Evolutionary conservation across 2,888 invertebrate genomes (phyloP), one percentile per base, ranked within the genome.

Genomic region (Resseliella maxima): DNA sequence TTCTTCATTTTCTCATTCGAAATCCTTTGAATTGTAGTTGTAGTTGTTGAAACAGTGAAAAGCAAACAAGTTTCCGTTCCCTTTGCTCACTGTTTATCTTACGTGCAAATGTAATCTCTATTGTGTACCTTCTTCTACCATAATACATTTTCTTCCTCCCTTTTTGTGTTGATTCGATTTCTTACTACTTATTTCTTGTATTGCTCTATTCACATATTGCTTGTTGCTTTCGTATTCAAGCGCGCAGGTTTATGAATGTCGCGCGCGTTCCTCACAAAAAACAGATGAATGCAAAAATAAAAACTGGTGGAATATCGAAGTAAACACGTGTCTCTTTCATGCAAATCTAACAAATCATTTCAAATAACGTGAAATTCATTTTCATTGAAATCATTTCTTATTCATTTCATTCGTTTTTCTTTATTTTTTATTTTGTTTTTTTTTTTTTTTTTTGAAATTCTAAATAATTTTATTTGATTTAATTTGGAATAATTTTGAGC

Each of bases 211-310:
- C n/a, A n/a, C n/a, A 72, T 31, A 31, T 31, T 31, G 12, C 31
- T 72, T 72, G 15, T 72, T 31, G 31, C 72, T 31, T 15, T 31
- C 31, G 72, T 72, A 15, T 31, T 0, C n/a, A 15, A 24, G n/a
- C n/a, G 27, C 27, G 72, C 72, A 72, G 72, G 72, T 72, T 72
- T 72, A n/a, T n/a, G n/a, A n/a, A n/a, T 72, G 1, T 6, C 35
- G 72, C 15, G 31, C 72, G 12, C 15, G 31, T 0, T 6, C 31
- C 35, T 59, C 24, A 3, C 0, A 8, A 5, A 59, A 18, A 72
- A 72, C 72, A 72, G 72, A 72, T 72, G 72, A 72, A 72, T 72
- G 72, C 72, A 18, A 72, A 59, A 41, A n/a, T n/a, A n/a, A n/a
- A 50, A 72, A 72, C 72, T 72, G 72, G 72, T 72, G 72, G 31